Base-by-base conservation (phyloP, 1,140 invertebrate species). In the Heliconius melpomene region DNA sequence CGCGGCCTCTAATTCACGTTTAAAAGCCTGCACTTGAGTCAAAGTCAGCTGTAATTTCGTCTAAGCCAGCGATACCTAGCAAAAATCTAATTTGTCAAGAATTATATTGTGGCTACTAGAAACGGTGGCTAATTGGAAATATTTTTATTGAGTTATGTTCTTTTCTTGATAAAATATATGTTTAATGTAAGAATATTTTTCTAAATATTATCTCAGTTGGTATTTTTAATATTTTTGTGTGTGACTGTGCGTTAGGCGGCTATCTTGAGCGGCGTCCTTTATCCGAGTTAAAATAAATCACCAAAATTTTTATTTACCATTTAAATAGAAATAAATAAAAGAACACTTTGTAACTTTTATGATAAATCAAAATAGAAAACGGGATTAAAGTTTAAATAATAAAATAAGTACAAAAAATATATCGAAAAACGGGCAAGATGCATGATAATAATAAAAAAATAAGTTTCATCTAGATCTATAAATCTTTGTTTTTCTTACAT, bases 51-150 rank as follows among this genome's bases (percentile, higher is more conserved):
- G 85, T 93, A 93, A 94, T 94, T 94, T 94, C 88, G 93, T 91
- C 91, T 93, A 90, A 93, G 87, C 90, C 86, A 89, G 90, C 86
- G 90, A 93, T 90, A 89, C 88, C 88, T 86, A 85, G 87, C 89
- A 92, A 93, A 93, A 94, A 94, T 93, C 91, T 93, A 94, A 94
- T 94, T 94, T 94, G 87, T 94, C 93, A 94, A 93, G 87, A 90
- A 87, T 86, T 87, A 90, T 83, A 87, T 86, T 88, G 90, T 85
- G 87, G 88, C 87, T 83, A 90, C 87, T 91, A 77, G 82, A 87
- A 88, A 85, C 78, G 82, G 83, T 83, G 20, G 71, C 71, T 70
- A 70, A 7, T 52, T 32, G 77, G 9, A 54, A 78, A 78, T 50
- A 78, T 78, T 78, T 78, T 75, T 60, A 75, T 18, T 29, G 66